Evolutionary conservation across 2,888 invertebrate species (phyloP), one percentile per base, ranked within the genome.

Genomic region (Apodemia zela): DNA sequence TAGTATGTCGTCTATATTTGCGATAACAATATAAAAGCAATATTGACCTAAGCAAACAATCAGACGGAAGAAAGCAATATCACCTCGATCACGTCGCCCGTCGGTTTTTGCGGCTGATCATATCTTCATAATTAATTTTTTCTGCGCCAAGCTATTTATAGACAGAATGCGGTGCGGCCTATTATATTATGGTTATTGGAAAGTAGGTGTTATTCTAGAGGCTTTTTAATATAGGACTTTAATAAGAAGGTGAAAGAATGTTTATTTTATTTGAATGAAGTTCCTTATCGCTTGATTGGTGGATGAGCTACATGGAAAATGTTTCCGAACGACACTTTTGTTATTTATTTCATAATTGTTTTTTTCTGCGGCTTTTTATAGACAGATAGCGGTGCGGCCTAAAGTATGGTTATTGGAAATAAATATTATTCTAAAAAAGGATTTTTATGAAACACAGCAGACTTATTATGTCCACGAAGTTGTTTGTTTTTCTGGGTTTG

Each of bases 41-140:
- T 54, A 54, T 54, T 54, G 54, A 18, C 54, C 54, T 54, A 54
- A 54, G 21, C 54, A 21, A 54, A 54, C 54, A 54, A 54, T 54
- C 13, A 54, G 54, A 25, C 8, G 25, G 29, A 71, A 73, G 74
- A 73, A 79, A 72, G 75, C 75, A 80, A 81, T 81, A 81, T 75
- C 71, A 70, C 60, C 62, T 63, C 64, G 74, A 75, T 77, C 81
- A 81, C 81, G 81, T 79, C 71, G 63, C 65, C 70, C 62, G 67
- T 72, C 65, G 70, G 73, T 73, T 75, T 76, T 74, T 73, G 72
- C 70, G 63, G 64, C 65, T 59, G 66, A 63, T 67, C 65, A 66
- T 65, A 64, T 69, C 62, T 63, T 70, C 69, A 74, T 78, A 80
- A 81, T 80, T 79, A 80, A 77, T 78, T 73, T 67, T 65, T 64